Evolutionary conservation across 1,140 invertebrate genomes (phyloP).

Genomic region (Papilio aristodemus): DNA sequence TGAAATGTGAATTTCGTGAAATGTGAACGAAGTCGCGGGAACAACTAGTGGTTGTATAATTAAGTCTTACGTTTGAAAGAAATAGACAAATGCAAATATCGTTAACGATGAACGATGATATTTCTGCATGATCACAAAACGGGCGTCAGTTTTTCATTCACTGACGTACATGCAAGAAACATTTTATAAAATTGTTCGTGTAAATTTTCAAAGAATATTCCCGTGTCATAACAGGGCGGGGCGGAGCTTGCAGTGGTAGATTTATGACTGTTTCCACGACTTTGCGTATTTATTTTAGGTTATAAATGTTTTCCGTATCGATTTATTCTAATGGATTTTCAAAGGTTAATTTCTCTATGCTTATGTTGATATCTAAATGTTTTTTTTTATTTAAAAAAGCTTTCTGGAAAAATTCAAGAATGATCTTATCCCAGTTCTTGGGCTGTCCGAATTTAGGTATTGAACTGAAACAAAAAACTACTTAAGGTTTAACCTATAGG

Average conservation of each 20-base stretch:
- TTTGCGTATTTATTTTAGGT: constrained; percentile 32
- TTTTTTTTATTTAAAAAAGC: constrained; percentile 15
- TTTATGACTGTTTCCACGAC: constrained; percentile 28
- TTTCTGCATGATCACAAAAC: constrained; percentile 7
- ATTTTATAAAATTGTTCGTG: constrained; percentile 27
- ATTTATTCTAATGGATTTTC: constrained; percentile 17
- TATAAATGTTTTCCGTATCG: constrained; percentile 28
- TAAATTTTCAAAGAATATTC: constrained; percentile 27
- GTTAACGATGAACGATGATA: background rate
- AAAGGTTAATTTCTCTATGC: constrained; percentile 1
- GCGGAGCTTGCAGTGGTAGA: constrained; percentile 18
- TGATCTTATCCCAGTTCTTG: background rate
- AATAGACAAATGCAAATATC: background rate
- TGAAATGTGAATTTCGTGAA: too few species aligned
- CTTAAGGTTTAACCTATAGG: too few species aligned
- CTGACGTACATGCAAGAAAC: constrained; percentile 16
- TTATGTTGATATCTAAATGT: constrained; percentile 17
- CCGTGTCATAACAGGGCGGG: constrained; percentile 26
- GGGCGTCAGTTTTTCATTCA: background rate
- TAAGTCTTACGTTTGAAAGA: background rate
- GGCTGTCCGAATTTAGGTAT: too few species aligned
- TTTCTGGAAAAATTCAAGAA: background rate
- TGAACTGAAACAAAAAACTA: too few species aligned
- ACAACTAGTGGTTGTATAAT: too few species aligned
- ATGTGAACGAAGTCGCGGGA: too few species aligned